phyloP scores from a whole-genome alignment of 2,113 vertebrate species.

The Tylochromis polylepis region DNA sequence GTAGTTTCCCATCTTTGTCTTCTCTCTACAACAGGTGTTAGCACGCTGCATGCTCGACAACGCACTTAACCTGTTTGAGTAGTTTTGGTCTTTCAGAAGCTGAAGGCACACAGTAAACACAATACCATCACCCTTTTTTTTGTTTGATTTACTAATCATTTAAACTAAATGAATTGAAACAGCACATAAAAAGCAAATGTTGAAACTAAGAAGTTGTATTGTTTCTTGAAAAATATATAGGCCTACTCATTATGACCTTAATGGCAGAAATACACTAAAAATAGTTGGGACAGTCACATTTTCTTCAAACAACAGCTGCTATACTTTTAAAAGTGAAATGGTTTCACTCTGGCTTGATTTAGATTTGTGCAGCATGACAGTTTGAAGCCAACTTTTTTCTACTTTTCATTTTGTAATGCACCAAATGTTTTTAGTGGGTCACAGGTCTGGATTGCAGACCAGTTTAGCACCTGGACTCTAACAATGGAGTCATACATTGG shows the following conservation, averaged over 20 bases:
- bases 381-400: neutral
- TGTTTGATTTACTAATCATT: neutral
- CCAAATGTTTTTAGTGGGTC: neutral
- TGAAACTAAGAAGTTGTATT: neutral
- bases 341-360: neutral
- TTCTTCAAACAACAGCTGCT: neutral
- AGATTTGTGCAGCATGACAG: neutral
- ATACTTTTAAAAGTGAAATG: neutral
- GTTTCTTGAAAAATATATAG: neutral
- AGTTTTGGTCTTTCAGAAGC: neutral
- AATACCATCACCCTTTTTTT: neutral
- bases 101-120: neutral
- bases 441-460: neutral
- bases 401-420: neutral
- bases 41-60: neutral
- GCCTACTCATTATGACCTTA: neutral
- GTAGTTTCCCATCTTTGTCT: constrained; percentile 29
- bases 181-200: neutral
- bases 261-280: neutral
- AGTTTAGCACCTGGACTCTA: neutral
- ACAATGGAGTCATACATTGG: neutral
- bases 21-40: constrained; percentile 31
- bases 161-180: neutral
- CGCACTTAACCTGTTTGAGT: neutral
- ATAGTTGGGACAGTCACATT: neutral